A percentile compares a stretch with the other conserved stretches of the same genome.
phyloP scores from a whole-genome alignment of 2,797 vertebrate genomes.

The Acipenser transmontanus region DNA sequence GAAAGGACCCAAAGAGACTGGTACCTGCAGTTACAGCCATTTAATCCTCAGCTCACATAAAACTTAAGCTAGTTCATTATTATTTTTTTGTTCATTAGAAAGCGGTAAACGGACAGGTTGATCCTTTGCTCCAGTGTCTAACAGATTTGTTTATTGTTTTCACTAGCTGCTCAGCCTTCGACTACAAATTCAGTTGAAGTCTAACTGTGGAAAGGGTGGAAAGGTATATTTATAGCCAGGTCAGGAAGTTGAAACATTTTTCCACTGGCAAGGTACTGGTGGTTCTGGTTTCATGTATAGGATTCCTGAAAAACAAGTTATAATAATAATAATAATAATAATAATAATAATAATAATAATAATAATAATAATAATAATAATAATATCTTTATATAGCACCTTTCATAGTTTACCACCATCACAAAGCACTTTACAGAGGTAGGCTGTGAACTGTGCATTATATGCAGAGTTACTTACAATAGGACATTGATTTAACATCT shows the following conservation, averaged over 20 bases:
- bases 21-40: not conserved
- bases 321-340: too few species aligned
- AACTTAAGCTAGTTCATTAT: not conserved
- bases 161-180: not conserved
- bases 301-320: not conserved
- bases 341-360: too few species aligned
- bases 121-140: not conserved
- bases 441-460: too few species aligned
- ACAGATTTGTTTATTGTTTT: constrained; percentile 1
- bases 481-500: too few species aligned
- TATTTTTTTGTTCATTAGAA: not conserved
- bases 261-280: not conserved
- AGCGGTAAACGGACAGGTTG: not conserved
- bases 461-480: too few species aligned
- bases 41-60: constrained; percentile 2
- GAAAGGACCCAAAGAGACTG: constrained; percentile 9
- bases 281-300: not conserved
- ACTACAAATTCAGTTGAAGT: constrained; percentile 9
- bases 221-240: constrained; percentile 13
- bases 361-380: too few species aligned
- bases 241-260: not conserved
- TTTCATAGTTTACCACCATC: too few species aligned
- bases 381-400: too few species aligned
- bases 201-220: constrained; percentile 5
- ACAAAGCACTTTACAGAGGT: too few species aligned